Evolutionary conservation across 2,888 invertebrate genomes (phyloP).

Genomic region (Pyrrhosoma nymphula): DNA sequence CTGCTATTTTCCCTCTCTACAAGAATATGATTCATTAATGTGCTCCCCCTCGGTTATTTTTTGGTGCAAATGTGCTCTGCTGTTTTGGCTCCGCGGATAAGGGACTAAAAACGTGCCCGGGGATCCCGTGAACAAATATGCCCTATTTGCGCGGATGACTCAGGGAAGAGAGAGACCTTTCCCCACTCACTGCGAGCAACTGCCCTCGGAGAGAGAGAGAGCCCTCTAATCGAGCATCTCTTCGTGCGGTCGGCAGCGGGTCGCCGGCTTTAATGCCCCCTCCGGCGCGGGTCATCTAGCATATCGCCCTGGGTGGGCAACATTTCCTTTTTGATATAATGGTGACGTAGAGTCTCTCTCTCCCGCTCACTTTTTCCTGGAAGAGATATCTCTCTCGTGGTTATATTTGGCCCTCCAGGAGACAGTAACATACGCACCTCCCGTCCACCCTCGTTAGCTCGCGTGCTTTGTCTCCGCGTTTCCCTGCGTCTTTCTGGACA

Average conservation of each 20-base stretch:
- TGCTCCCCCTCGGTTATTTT: neutral
- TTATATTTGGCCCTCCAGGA: neutral
- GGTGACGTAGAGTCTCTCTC: neutral
- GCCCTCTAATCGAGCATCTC: slow-evolving; percentile 4
- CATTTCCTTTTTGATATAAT: neutral
- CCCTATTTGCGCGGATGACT: slow-evolving; percentile 28
- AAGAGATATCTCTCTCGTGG: neutral
- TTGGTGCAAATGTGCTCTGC: neutral
- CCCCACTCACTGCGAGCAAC: neutral
- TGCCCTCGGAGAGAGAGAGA: neutral
- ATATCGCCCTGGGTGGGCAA: neutral
- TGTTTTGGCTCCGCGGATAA: neutral
- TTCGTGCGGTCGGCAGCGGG: neutral
- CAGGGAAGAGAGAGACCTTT: neutral
- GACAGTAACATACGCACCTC: slow-evolving; percentile 3
- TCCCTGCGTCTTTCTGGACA: neutral
- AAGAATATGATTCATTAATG: neutral
- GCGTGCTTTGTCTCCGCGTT: neutral
- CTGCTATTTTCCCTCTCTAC: neutral
- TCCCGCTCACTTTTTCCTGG: neutral
- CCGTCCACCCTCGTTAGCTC: neutral
- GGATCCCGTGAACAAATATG: neutral
- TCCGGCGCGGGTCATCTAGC: neutral
- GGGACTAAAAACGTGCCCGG: neutral
- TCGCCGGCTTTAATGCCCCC: slow-evolving; percentile 16